phyloP scores from a whole-genome alignment of 2,888 invertebrate genomes.

The Andrena bicolor region DNA sequence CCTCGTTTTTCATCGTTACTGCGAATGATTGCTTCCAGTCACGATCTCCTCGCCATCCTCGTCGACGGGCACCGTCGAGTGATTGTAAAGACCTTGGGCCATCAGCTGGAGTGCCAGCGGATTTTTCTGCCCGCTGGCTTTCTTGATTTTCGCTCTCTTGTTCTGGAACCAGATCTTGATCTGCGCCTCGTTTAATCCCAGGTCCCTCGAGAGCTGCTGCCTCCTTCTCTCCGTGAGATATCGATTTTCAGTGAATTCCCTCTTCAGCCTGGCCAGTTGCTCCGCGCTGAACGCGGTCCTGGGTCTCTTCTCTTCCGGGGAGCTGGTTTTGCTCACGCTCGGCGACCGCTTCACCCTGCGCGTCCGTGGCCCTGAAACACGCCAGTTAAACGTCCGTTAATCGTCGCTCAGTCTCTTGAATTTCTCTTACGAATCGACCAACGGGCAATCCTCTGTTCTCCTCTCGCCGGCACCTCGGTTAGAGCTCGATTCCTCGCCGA shows the following conservation, averaged over 20 bases:
- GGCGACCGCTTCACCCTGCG: conserved; percentile 86
- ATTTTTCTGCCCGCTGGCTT: conserved; percentile 93
- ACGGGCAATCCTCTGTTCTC: not conserved
- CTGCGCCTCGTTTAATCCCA: conserved; percentile 97
- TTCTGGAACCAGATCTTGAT: conserved; percentile 99
- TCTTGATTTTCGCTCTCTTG: conserved; percentile 98
- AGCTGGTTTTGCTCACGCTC: conserved; percentile 85
- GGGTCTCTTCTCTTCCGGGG: conserved; percentile 94
- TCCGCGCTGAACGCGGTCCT: conserved; percentile 98
- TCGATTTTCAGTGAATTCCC: conserved; percentile 96
- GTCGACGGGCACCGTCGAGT: conserved; percentile 91
- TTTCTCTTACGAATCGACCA: not conserved
- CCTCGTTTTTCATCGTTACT: conserved; percentile 21
- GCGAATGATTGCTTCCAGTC: conserved; percentile 50
- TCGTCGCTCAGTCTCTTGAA: not conserved
- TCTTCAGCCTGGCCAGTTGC: conserved; percentile 95
- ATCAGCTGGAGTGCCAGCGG: conserved; percentile 95
- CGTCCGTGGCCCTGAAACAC: conserved; percentile 87
- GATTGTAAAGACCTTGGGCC: conserved; percentile 98
- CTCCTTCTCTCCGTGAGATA: conserved; percentile 97
- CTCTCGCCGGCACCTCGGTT: not conserved
- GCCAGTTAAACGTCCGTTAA: conserved; percentile 37
- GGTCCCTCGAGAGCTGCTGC: conserved; percentile 95
- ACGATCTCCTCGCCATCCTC: conserved; percentile 90
- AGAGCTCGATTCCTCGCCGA: conserved; percentile 1